Conservation (phyloP, 2,113 vertebrate genomes). For the Corydoras maculifer region DNA sequence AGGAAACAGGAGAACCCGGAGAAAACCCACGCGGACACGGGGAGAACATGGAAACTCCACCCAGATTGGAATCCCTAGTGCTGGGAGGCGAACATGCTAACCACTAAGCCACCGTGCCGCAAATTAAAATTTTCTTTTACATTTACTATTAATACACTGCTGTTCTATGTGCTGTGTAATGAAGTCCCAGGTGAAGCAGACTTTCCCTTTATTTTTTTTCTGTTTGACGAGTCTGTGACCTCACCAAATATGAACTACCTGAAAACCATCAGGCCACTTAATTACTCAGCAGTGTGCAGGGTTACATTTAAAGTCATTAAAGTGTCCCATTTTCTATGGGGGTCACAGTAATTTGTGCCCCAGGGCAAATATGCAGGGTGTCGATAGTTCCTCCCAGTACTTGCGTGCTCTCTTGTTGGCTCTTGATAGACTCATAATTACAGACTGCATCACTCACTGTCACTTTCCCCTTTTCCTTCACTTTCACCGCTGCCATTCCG, state of each 20-base stretch:
- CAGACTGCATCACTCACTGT: slow-evolving; percentile 47
- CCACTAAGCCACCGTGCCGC: no score
- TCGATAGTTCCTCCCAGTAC: slow-evolving; percentile 37
- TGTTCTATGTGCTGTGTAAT: not conserved
- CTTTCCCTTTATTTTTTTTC: slow-evolving; percentile 1
- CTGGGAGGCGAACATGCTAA: no score
- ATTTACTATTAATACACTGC: not conserved
- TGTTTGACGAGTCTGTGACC: slow-evolving; percentile 7
- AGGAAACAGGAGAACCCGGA: no score
- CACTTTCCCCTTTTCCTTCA: slow-evolving; percentile 39
- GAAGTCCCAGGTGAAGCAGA: not conserved
- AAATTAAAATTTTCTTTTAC: no score
- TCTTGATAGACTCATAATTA: slow-evolving; percentile 62
- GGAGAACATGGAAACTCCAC: no score
- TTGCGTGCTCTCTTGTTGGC: slow-evolving; percentile 34
- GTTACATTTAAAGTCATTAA: slow-evolving; percentile 52
- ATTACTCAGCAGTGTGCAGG: slow-evolving; percentile 48
- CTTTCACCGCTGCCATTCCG: slow-evolving; percentile 14
- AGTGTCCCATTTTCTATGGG: slow-evolving; percentile 45
- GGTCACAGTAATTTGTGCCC: slow-evolving; percentile 49
- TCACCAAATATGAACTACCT: slow-evolving; percentile 33
- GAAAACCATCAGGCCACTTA: slow-evolving; percentile 45
- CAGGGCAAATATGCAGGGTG: slow-evolving; percentile 42
- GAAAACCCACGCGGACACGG: no score
- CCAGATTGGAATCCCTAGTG: no score